Conservation (phyloP, 2,113 vertebrate species). For the Syngnathoides biaculeatus region DNA sequence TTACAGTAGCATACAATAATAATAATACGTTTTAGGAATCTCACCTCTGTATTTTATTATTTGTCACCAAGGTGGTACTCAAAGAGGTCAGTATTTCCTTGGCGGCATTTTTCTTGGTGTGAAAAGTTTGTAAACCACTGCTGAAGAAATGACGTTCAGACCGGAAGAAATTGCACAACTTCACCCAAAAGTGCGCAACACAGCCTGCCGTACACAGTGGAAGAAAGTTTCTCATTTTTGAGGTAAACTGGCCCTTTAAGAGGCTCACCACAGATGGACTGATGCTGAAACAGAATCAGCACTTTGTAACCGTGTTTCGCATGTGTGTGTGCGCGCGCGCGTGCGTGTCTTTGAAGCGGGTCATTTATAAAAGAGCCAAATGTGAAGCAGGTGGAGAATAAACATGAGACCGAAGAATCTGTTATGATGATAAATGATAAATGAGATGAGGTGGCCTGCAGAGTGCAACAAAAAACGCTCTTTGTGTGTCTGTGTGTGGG, state of each 20-base stretch:
- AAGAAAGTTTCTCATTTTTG: neutral
- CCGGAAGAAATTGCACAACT: neutral
- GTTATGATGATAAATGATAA: slow-evolving; percentile 43
- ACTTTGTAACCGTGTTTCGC: slow-evolving; percentile 5
- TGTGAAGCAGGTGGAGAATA: slow-evolving; percentile 38
- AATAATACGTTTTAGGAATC: neutral
- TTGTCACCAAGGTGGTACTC: neutral
- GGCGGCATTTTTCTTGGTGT: neutral
- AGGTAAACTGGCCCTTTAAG: neutral
- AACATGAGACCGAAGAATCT: slow-evolving; percentile 8
- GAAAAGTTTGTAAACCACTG: neutral
- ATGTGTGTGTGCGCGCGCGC: neutral
- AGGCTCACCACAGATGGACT: slow-evolving; percentile 1
- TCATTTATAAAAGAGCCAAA: slow-evolving; percentile 26
- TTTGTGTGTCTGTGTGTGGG: slow-evolving; percentile 26
- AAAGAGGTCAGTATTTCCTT: neutral
- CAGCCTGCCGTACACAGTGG: neutral
- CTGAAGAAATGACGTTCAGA: neutral
- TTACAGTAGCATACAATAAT: neutral
- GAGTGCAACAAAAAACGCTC: slow-evolving; percentile 45
- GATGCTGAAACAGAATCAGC: slow-evolving; percentile 9
- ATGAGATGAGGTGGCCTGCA: slow-evolving; percentile 39
- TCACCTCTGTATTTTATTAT: neutral
- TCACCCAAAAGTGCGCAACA: neutral
- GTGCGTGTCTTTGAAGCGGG: slow-evolving; percentile 7